Base-by-base conservation (phyloP, 2,888 invertebrate genomes). In the Saturnia japonica region DNA sequence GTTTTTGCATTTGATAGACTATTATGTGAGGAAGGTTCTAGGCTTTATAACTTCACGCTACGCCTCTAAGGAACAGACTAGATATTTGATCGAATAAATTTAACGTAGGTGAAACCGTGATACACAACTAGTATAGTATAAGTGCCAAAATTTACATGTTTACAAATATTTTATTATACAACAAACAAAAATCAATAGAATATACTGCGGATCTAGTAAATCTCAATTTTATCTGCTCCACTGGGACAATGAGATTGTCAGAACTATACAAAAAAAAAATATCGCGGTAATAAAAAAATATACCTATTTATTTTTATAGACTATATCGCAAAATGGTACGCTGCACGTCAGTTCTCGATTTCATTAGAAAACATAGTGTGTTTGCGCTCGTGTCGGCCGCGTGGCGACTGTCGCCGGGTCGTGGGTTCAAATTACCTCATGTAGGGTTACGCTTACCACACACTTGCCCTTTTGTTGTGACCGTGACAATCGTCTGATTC, bases 331-430 rank as follows among this genome's bases (percentile, higher is more conserved):
- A 60, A 60, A 60, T 60, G 57, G 57, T 12, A 14, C 57, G 57
- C 25, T 60, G 25, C 68, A 66, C 42, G 71, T 68, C 71, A 68
- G 62, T 68, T 84, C 84, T 86, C 85, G 80, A 84, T 87, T 88
- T 88, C 85, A 85, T 87, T 85, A 85, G 85, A 86, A 82, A 85
- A 85, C 80, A 82, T 80, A 77, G 76, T 73, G 71, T 85, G 86
- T 88, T 85, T 85, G 83, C 85, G 75, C 80, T 79, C 84, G 85
- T 83, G 87, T 73, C 80, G 70, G 83, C 71, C 84, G 82, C 88
- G 88, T 87, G 88, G 73, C 85, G 75, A 73, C 74, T 73, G 81
- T 76, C 81, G 77, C 76, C 77, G 73, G 74, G 68, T 72, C 72
- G 75, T 71, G 73, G 76, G 75, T 74, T 77, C 74, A 70, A 68